phyloP scores from a whole-genome alignment of 1,140 invertebrate species.

The Capitella teleta region DNA sequence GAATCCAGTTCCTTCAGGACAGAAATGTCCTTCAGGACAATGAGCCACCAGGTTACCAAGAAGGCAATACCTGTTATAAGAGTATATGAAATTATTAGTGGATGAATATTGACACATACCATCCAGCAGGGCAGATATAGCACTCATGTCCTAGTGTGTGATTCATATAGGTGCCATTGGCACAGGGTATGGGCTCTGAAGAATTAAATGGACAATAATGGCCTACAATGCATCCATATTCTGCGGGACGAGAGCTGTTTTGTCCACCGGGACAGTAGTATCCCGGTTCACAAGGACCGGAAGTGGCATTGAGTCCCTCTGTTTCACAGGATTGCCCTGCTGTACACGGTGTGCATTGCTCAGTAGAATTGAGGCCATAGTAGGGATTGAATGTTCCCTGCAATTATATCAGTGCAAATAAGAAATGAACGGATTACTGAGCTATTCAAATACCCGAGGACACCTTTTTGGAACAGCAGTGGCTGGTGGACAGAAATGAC shows the following conservation, averaged over 20 bases:
- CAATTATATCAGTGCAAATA: no score
- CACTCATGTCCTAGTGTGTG: slow-evolving; percentile 26
- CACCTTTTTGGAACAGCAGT: slow-evolving; percentile 20
- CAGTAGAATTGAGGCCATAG: slow-evolving; percentile 18
- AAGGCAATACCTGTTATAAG: slow-evolving; percentile 26
- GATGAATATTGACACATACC: slow-evolving; percentile 15
- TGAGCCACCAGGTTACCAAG: slow-evolving; percentile 20
- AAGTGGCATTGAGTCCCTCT: slow-evolving; percentile 22
- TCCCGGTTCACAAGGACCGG: slow-evolving; percentile 24
- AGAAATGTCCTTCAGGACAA: slow-evolving; percentile 23
- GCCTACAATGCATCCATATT: slow-evolving; percentile 31
- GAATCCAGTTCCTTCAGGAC: slow-evolving; percentile 6
- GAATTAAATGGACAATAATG: slow-evolving; percentile 30
- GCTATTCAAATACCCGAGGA: slow-evolving; percentile 15
- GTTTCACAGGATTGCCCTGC: slow-evolving; percentile 31
- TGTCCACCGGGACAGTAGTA: slow-evolving; percentile 35
- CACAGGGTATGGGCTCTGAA: slow-evolving; percentile 24
- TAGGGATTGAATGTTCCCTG: slow-evolving; percentile 32
- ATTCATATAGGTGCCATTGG: slow-evolving; percentile 35
- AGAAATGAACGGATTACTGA: not conserved
- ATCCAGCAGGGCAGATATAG: slow-evolving; percentile 30
- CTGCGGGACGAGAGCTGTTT: slow-evolving; percentile 19
- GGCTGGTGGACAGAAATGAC: slow-evolving; percentile 7
- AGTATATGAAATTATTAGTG: not conserved
- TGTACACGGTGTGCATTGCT: slow-evolving; percentile 25